These are phyloP conservation scores for Eristalis arbustorum DNA, from an alignment of 2,888 invertebrate genomes.

Conservation along the genomic window DNA sequence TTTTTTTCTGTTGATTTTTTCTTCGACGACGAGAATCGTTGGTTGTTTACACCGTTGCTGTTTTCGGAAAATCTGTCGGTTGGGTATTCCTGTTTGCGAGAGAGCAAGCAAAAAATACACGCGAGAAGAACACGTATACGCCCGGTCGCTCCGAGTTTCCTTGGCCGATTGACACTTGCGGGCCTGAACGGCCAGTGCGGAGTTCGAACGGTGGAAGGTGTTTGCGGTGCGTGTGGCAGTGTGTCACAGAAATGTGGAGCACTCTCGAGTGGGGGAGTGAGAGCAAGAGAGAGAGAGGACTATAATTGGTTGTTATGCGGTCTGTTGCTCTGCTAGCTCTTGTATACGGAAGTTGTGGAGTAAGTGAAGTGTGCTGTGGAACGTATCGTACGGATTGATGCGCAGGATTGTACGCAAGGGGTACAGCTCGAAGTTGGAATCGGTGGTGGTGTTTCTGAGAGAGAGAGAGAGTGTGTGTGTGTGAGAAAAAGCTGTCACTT, in stretches of 20 bases:
- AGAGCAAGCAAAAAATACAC: slow-evolving; percentile 57
- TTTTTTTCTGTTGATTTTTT: neutral
- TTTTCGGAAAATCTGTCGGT: slow-evolving; percentile 35
- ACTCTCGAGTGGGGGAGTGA: slow-evolving; percentile 8
- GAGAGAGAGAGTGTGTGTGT: neutral
- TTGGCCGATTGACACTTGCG: slow-evolving; percentile 76
- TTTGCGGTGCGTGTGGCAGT: slow-evolving; percentile 55
- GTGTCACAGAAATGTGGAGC: slow-evolving; percentile 47
- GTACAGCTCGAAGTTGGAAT: slow-evolving; percentile 35
- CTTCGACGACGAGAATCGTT: slow-evolving; percentile 18
- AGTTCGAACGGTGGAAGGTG: slow-evolving; percentile 61
- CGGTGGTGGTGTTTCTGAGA: neutral
- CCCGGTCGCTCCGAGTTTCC: slow-evolving; percentile 78
- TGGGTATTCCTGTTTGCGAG: slow-evolving; percentile 47
- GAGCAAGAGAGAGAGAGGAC: slow-evolving; percentile 17
- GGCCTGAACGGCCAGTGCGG: slow-evolving; percentile 46
- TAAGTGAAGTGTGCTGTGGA: slow-evolving; percentile 57
- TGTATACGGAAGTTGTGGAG: slow-evolving; percentile 61
- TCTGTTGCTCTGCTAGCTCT: slow-evolving; percentile 63
- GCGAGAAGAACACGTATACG: slow-evolving; percentile 73
- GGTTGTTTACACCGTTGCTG: slow-evolving; percentile 50
- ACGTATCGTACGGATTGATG: slow-evolving; percentile 40
- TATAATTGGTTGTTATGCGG: slow-evolving; percentile 53
- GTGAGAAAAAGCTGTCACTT: neutral
- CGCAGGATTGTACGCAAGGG: slow-evolving; percentile 50